Evolutionary conservation across 2,888 invertebrate species (phyloP), one percentile per base, ranked within the genome.

Genomic region (Eledona agricola): DNA sequence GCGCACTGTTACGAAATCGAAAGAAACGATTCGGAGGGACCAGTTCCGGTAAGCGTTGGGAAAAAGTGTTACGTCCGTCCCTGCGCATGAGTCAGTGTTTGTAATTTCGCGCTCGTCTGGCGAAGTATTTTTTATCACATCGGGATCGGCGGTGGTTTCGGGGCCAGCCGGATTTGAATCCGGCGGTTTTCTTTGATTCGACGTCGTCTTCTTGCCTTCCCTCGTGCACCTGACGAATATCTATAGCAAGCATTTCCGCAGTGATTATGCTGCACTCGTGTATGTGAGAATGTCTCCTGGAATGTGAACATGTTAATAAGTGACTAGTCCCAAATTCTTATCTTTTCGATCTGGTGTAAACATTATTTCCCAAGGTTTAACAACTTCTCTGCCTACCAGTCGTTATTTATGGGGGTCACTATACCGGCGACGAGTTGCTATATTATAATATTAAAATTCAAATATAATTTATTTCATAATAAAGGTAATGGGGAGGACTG

Each of bases 311-410:
- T 55, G 55, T 58, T 58, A 58, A 58, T 58, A 58, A 58, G 55
- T 52, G 51, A 54, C 54, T 54, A 50, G 54, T 54, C 58, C 58
- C 55, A 55, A 58, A 57, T 57, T 55, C 55, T 58, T 55, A 58
- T 55, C 71, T 67, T 57, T 62, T 63, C 57, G 58, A 71, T 71
- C 72, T 71, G 67, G 50, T 71, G 69, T 70, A 68, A 70, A 72
- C 69, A 69, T 70, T 67, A 69, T 70, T 69, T 71, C 70, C 70
- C 70, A 70, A 70, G 71, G 69, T 65, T 70, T 70, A 66, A 70
- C 67, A 67, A 66, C 65, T 55, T 58, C 59, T 58, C 59, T 58
- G 62, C 62, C 61, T 60, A 62, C 63, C 60, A 63, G 60, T 64
- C 60, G 64, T 70, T 66, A 72, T 71, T 72, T 72, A 71, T 71